Conservation (phyloP, 1,140 invertebrate species). For the Sycobia sp. region DNA sequence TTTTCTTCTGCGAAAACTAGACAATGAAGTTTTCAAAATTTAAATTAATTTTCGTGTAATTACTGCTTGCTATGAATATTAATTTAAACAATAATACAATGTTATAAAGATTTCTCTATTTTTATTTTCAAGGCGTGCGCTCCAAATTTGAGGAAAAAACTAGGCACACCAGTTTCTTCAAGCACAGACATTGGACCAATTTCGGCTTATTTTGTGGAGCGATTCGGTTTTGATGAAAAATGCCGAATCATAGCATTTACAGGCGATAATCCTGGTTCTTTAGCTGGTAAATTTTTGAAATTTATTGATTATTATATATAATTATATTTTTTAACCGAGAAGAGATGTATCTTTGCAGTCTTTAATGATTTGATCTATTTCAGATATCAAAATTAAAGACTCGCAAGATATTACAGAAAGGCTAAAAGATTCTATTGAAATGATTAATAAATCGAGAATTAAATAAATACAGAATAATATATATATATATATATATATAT, state of each 20-base stretch:
- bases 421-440: too few relatives aligned
- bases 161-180: conserved; percentile 76
- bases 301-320: too few relatives aligned
- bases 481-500: too few relatives aligned
- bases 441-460: too few relatives aligned
- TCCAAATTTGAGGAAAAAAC: conserved; percentile 69
- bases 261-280: conserved; percentile 90
- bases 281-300: conserved; percentile 68
- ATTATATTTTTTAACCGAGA: too few relatives aligned
- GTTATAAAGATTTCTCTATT: not conserved
- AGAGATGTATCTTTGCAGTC: too few relatives aligned
- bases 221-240: conserved; percentile 80
- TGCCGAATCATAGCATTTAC: conserved; percentile 89
- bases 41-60: too few relatives aligned
- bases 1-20: not conserved
- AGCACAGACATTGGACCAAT: conserved; percentile 74
- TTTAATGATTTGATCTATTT: too few relatives aligned
- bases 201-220: conserved; percentile 76
- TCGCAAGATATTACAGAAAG: too few relatives aligned
- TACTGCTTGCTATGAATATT: not conserved
- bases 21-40: too few relatives aligned
- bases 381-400: too few relatives aligned
- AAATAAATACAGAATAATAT: too few relatives aligned
- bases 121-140: conserved; percentile 65
- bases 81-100: not conserved